Base-by-base conservation (phyloP, 2,888 invertebrate species). In the Drosophila pullipes region DNA sequence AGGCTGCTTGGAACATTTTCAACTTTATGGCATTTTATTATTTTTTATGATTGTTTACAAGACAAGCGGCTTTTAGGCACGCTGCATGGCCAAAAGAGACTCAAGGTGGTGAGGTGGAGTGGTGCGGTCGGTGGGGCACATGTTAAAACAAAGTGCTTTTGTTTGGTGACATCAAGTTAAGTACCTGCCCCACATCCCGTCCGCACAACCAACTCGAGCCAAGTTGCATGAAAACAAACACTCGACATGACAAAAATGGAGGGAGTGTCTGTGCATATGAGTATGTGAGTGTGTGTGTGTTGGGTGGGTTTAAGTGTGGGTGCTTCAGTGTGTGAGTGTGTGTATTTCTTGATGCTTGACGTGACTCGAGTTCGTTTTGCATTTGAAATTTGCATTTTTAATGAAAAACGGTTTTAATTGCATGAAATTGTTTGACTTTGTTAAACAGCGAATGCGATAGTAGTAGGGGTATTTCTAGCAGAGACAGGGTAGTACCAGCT, bases 341-440 rank as follows among this genome's bases (percentile, higher is more conserved):
- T 78, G 61, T 55, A 54, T 50, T 58, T 66, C 70, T 41, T 71
- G 80, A 73, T 77, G 74, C 77, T 80, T 89, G 90, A 84, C 82
- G 88, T 83, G 82, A 87, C 85, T 85, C 72, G 79, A 89, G 88
- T 88, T 80, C 78, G 81, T 78, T 87, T 87, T 90, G 76, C 89
- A 89, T 90, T 90, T 89, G 82, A 89, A 89, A 90, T 91, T 91
- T 90, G 86, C 91, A 91, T 91, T 90, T 90, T 90, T 91, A 91
- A 91, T 91, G 89, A 91, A 89, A 91, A 90, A 86, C 86, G 89
- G 78, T 83, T 86, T 88, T 90, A 90, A 90, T 90, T 90, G 91
- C 91, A 88, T 84, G 84, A 91, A 91, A 86, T 91, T 91, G 91
- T 91, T 91, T 86, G 89, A 79, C 86, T 87, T 89, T 87, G 90